A percentile compares a stretch with the other conserved stretches of the same genome.
Evolutionary conservation across 2,888 invertebrate genomes (phyloP).

Genomic region (Blastobasis lacticolella): DNA sequence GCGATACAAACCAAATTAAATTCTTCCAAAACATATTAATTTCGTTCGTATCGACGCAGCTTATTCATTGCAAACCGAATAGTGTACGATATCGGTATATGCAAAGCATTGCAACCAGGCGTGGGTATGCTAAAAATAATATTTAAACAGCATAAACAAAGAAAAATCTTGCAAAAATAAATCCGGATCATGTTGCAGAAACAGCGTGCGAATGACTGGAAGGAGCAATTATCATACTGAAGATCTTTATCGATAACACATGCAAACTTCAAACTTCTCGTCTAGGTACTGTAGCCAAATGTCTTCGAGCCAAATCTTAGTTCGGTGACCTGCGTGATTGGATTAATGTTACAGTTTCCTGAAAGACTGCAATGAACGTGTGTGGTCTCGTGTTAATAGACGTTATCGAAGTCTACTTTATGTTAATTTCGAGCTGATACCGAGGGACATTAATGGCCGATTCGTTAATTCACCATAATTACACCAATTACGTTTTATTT

Average conservation of each 20-base stretch:
- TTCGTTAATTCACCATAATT: slow-evolving; percentile 58
- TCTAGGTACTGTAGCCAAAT: slow-evolving; percentile 6
- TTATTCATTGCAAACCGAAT: slow-evolving; percentile 25
- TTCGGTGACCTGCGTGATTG: slow-evolving; percentile 18
- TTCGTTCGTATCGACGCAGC: no score
- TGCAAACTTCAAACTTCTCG: slow-evolving; percentile 16
- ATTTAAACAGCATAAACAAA: slow-evolving; percentile 12
- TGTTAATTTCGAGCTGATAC: slow-evolving; percentile 64
- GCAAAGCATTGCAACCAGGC: slow-evolving; percentile 72
- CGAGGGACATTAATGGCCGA: slow-evolving; percentile 44
- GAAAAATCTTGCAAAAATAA: slow-evolving; percentile 38
- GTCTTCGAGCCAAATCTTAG: slow-evolving; percentile 4
- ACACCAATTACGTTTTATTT: slow-evolving; percentile 50
- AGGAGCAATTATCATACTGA: slow-evolving; percentile 21
- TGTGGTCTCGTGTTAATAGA: slow-evolving; percentile 72
- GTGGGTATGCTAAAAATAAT: slow-evolving; percentile 26
- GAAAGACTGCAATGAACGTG: slow-evolving; percentile 60
- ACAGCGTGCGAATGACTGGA: slow-evolving; percentile 47
- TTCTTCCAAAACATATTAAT: no score
- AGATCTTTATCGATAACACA: slow-evolving; percentile 19
- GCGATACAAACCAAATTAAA: no score
- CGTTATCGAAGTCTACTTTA: slow-evolving; percentile 57
- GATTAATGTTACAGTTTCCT: slow-evolving; percentile 45
- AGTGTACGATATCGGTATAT: slow-evolving; percentile 52
- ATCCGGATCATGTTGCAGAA: slow-evolving; percentile 34